Evolutionary conservation across 1,140 invertebrate genomes (phyloP), one percentile per base, ranked within the genome.

Genomic region (Euwallacea similis): DNA sequence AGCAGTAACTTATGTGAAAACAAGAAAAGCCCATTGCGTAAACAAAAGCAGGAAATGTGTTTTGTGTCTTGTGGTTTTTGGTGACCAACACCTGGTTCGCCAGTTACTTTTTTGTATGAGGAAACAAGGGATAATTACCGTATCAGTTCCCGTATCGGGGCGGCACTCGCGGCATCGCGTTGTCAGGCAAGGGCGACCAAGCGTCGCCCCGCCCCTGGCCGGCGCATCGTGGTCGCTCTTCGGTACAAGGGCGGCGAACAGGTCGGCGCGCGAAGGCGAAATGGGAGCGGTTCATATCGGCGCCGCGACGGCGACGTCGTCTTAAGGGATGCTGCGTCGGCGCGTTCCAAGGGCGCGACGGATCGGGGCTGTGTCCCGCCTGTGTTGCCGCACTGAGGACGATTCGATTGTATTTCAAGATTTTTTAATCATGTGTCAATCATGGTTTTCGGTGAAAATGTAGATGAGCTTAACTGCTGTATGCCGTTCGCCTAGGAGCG

Each of bases 211-310:
- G 69, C 69, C 69, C 69, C 69, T 71, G 69, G 41, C 69, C 61
- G 69, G 69, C 69, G 69, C 69, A 71, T 71, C 69, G 69, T 66
- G 69, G 55, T 65, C 69, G 69, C 62, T 71, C 69, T 65, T 66
- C 60, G 55, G 47, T 16, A 11, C 44, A 41, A 54, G 13, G 50
- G 69, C 55, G 43, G 55, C 69, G 68, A 63, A 55, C 53, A 47
- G 69, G n/a, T 59, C 63, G 69, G 58, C 69, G 69, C 69, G 69
- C 69, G 69, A 71, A 60, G 62, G 56, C 69, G 69, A 64, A 71
- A 71, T 71, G 69, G 69, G 69, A 71, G 69, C 69, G 69, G 69
- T 69, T 43, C 62, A 21, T 71, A 43, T 44, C 56, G 69, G 58
- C 69, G 62, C 9, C 63, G 21, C 54, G 33, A 65, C 59, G 60